Evolutionary conservation across 2,888 invertebrate species (phyloP).

Genomic region (Phoronis australis): DNA sequence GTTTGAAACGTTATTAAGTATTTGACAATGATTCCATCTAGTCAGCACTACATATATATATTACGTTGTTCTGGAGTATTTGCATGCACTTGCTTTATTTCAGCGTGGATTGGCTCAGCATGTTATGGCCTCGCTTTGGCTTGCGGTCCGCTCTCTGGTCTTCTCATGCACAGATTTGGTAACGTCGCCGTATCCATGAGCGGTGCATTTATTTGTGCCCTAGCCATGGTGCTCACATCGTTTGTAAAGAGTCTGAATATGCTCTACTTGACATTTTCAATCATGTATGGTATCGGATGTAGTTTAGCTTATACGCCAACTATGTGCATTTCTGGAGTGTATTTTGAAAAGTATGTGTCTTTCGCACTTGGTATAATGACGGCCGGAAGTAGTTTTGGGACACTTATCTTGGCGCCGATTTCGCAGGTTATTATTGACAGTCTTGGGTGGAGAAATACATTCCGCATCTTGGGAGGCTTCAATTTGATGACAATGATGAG

Average conservation of each 20-base stretch:
- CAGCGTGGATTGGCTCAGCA: constrained; percentile 39
- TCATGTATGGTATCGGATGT: constrained; percentile 35
- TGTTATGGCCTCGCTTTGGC: constrained; percentile 35
- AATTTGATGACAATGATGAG: constrained; percentile 17
- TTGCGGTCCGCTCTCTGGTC: constrained; percentile 29
- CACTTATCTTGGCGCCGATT: constrained; percentile 30
- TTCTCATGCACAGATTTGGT: constrained; percentile 24
- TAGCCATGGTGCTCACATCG: constrained; percentile 28
- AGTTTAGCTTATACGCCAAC: constrained; percentile 32
- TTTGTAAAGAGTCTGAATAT: constrained; percentile 20
- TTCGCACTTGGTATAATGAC: constrained; percentile 34
- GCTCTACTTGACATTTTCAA: constrained; percentile 30
- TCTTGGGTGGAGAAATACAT: constrained; percentile 30
- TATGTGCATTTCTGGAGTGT: constrained; percentile 30
- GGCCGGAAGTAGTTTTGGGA: constrained; percentile 35
- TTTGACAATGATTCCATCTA: too few relatives aligned
- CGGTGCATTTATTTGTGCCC: constrained; percentile 27
- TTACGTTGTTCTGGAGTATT: neutral
- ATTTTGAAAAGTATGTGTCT: constrained; percentile 33
- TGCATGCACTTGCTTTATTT: constrained; percentile 9
- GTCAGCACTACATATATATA: neutral
- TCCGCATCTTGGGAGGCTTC: constrained; percentile 22
- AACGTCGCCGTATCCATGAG: constrained; percentile 23
- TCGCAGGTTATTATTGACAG: constrained; percentile 24
- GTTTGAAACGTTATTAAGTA: too few relatives aligned